Conservation (phyloP, 2,888 invertebrate genomes). For the Amphimallon solstitiale region DNA sequence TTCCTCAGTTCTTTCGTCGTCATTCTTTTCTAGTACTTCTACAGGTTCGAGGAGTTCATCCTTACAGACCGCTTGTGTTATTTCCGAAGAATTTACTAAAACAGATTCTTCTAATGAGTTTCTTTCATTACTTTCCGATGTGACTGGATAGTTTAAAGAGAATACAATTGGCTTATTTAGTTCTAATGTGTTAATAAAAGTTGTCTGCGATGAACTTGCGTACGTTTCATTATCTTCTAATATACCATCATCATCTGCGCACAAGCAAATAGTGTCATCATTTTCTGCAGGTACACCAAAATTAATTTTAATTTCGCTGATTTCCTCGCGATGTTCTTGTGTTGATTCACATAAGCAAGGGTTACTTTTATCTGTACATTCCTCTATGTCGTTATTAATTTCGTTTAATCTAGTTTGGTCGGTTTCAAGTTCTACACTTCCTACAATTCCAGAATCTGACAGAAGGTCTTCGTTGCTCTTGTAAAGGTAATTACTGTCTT, state of each 20-base stretch:
- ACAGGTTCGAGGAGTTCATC: neutral
- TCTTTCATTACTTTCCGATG: neutral
- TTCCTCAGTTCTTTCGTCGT: neutral
- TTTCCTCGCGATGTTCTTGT: neutral
- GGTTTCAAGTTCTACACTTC: constrained; percentile 3
- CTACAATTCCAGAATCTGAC: constrained; percentile 3
- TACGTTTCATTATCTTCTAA: neutral
- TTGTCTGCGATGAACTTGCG: neutral
- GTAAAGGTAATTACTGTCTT: neutral
- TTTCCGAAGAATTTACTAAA: neutral
- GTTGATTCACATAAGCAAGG: neutral
- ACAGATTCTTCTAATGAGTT: neutral
- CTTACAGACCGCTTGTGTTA: neutral
- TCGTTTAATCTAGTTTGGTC: neutral
- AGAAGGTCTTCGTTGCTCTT: neutral
- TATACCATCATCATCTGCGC: neutral
- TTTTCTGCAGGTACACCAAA: too few species aligned
- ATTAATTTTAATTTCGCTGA: constrained; percentile 6
- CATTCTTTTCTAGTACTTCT: neutral
- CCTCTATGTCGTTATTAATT: constrained; percentile 3
- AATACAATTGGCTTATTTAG: constrained; percentile 15
- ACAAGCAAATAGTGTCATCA: neutral
- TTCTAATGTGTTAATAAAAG: constrained; percentile 11
- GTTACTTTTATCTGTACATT: neutral
- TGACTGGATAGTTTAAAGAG: neutral